Evolutionary conservation across 2,797 vertebrate genomes (phyloP), one percentile per base, ranked within the genome.

Genomic region (Petrocephalus schoutedeni): DNA sequence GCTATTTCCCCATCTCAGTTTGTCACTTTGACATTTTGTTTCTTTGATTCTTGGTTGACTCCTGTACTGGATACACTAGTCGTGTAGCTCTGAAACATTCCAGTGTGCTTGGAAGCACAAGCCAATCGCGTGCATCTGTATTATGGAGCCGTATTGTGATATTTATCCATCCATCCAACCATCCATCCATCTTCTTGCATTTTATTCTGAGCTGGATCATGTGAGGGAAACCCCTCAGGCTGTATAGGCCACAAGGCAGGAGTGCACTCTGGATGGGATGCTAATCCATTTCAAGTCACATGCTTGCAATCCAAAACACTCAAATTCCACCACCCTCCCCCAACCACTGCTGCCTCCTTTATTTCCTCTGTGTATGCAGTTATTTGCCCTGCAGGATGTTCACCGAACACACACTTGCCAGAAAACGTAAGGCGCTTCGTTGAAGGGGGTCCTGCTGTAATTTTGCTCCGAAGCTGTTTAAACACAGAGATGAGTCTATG

Each of bases 401-500:
- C 10, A 19, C 45, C 45, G 41, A 49, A 82, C 77, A 53, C 49
- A 82, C 16, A 49, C 16, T 9, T 19, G n/a, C 6, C 61, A 2
- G 32, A 19, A 2, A 80, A 80, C 14, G 36, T 80, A 80, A 80
- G 32, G 10, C 74, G 14, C 28, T n/a, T 16, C 85, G 9, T 59
- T 61, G 57, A 32, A 61, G 56, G n/a, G 32, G 54, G 58, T n/a
- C 45, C 36, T 59, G 85, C 85, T 36, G n/a, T 61, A 61, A 59
- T 86, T 28, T 61, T 59, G 32, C 19, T 59, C 36, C 2, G 57
- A 61, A 80, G 87, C 57, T 53, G 58, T 67, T 88, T 85, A 53
- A 84, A 71, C 61, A 54, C 87, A 14, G 87, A 85, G 83, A 71
- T 86, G 51, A 86, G 59, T 56, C 49, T 88, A 57, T 45, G 59